Conservation (phyloP, 2,113 vertebrate species). For the Sander vitreus region DNA sequence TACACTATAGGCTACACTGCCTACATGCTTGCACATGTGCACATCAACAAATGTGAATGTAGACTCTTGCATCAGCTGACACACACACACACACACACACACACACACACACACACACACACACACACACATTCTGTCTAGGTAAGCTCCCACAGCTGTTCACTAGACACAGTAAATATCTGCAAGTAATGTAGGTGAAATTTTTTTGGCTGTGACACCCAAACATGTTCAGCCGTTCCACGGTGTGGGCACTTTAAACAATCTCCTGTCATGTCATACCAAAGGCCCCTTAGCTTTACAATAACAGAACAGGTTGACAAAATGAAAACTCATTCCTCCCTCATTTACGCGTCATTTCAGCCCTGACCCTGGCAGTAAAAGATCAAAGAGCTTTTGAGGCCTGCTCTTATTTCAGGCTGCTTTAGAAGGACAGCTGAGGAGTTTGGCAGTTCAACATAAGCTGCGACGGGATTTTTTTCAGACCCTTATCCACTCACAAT, state of each 20-base stretch:
- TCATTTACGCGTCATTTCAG: constrained; percentile 87
- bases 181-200: constrained; percentile 77
- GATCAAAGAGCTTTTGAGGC: constrained; percentile 87
- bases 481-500: constrained; percentile 77
- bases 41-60: constrained; percentile 29
- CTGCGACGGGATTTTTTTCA: constrained; percentile 80
- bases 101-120: constrained; percentile 7
- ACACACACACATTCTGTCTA: constrained; percentile 38
- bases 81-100: constrained; percentile 16
- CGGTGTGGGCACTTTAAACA: constrained; percentile 84
- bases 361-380: constrained; percentile 85
- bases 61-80: constrained; percentile 31
- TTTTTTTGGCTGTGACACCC: constrained; percentile 75
- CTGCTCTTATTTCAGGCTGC: constrained; percentile 83
- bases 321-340: constrained; percentile 87
- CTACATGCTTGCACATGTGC: constrained; percentile 6
- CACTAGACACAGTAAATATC: constrained; percentile 79
- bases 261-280: constrained; percentile 78
- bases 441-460: constrained; percentile 80
- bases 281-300: constrained; percentile 85
- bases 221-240: constrained; percentile 80
- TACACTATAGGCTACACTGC: constrained; percentile 40
- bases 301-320: constrained; percentile 85
- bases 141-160: constrained; percentile 82
- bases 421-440: constrained; percentile 86